phyloP scores from a whole-genome alignment of 1,140 invertebrate genomes.

The Philopotamus ludificatus region DNA sequence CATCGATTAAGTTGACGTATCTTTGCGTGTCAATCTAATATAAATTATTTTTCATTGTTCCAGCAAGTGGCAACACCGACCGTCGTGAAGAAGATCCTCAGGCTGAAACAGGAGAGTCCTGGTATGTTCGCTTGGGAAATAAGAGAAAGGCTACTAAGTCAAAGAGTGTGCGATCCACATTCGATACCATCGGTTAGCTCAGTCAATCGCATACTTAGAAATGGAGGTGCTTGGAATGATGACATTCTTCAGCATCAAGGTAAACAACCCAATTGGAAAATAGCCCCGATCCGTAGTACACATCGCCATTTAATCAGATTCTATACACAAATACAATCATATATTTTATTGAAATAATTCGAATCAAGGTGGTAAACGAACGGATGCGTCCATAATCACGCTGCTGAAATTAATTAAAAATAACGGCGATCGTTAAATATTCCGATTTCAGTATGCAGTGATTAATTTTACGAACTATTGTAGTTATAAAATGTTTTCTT shows the following conservation, averaged over 20 bases:
- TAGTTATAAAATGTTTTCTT: too few relatives aligned
- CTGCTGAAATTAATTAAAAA: too few relatives aligned
- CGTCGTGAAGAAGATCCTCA: slow-evolving; percentile 87
- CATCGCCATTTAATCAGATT: too few relatives aligned
- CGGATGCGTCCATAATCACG: too few relatives aligned
- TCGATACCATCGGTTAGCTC: slow-evolving; percentile 91
- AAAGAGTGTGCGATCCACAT: slow-evolving; percentile 81
- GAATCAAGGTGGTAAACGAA: too few relatives aligned
- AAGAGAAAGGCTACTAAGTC: slow-evolving; percentile 78
- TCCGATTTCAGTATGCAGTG: too few relatives aligned
- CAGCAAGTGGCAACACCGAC: slow-evolving; percentile 92
- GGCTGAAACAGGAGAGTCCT: slow-evolving; percentile 88
- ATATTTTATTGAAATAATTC: too few relatives aligned
- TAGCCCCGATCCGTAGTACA: too few relatives aligned
- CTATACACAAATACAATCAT: too few relatives aligned
- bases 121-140: slow-evolving; percentile 95
- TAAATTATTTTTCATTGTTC: slow-evolving; percentile 42
- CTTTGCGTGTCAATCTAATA: neutral
- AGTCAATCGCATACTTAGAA: slow-evolving; percentile 90
- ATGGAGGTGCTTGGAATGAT: slow-evolving; percentile 73
- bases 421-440: too few relatives aligned
- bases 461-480: too few relatives aligned
- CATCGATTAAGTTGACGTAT: neutral
- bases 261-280: neutral
- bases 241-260: slow-evolving; percentile 47